Percentiles rank a stretch among this genome's conserved stretches.
These are phyloP conservation scores for Fistularia tabacaria DNA, from an alignment of 2,797 vertebrate genomes.

Conservation along the genomic window DNA sequence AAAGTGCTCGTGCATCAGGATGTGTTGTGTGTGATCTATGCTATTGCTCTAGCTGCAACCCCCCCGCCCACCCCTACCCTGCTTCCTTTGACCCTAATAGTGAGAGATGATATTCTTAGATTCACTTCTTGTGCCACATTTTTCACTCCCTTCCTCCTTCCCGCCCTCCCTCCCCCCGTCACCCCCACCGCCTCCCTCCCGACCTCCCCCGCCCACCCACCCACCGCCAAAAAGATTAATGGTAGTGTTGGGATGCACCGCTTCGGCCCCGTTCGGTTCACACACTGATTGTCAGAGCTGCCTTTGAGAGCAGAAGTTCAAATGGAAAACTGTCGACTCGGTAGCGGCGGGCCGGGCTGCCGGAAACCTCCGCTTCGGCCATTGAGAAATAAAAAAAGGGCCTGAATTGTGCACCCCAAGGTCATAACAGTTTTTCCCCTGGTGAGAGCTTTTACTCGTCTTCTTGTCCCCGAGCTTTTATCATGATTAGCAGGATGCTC, in stretches of 20 bases:
- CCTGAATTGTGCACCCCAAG: constrained; percentile 73
- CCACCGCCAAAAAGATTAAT: constrained; percentile 27
- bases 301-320: constrained; percentile 31
- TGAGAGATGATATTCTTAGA: constrained; percentile 61
- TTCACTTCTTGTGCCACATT: constrained; percentile 61
- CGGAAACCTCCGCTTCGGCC: constrained; percentile 43
- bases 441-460: constrained; percentile 63
- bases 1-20: constrained; percentile 47
- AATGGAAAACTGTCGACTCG: constrained; percentile 38
- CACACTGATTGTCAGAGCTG: constrained; percentile 29
- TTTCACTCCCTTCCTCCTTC: constrained; percentile 1
- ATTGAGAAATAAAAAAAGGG: constrained; percentile 50
- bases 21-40: constrained; percentile 35
- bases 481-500: constrained; percentile 65
- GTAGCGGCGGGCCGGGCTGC: constrained; percentile 43
- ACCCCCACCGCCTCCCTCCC: no score
- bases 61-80: constrained; percentile 22
- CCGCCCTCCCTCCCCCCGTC: no score
- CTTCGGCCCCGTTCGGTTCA: constrained; percentile 47
- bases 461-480: constrained; percentile 63
- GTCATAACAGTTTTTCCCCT: constrained; percentile 66
- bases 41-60: constrained; percentile 43
- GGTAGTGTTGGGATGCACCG: constrained; percentile 65
- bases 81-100: constrained; percentile 54
- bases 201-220: constrained; percentile 16